A percentile compares a stretch with the other conserved stretches of the same genome.
These are phyloP conservation scores for Carposina sasakii DNA, from an alignment of 1,140 invertebrate genomes.

Conservation along the genomic window DNA sequence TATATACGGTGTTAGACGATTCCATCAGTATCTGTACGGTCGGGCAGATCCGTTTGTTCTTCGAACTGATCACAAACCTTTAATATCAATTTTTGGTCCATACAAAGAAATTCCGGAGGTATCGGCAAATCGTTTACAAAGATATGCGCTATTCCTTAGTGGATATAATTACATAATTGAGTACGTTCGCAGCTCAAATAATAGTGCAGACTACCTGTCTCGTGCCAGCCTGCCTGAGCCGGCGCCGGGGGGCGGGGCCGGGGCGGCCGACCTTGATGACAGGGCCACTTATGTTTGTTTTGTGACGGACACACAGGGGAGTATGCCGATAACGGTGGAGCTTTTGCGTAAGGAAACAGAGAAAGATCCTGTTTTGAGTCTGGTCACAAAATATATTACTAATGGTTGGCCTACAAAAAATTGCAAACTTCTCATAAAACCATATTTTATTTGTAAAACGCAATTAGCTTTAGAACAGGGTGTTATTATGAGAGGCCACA, in stretches of 20 bases:
- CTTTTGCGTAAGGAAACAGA: not conserved
- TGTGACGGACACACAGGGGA: conserved; percentile 1
- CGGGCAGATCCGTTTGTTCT: conserved; percentile 9
- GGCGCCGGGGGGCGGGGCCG: not conserved
- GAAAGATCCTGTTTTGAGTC: not conserved
- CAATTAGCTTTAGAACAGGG: conserved; percentile 1
- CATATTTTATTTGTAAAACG: conserved; percentile 4
- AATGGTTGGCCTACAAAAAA: conserved; percentile 5
- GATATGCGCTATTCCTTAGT: conserved; percentile 11
- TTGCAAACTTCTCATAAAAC: not conserved
- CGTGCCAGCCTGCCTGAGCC: not conserved
- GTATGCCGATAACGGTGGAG: not conserved
- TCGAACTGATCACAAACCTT: conserved; percentile 11
- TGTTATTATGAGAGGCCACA: conserved; percentile 4
- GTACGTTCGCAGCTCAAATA: conserved; percentile 6
- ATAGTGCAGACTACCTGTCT: not conserved
- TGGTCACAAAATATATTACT: not conserved
- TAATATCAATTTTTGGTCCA: conserved; percentile 18
- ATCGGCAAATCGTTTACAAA: conserved; percentile 1
- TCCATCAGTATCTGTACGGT: conserved; percentile 44
- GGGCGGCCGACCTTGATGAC: not conserved
- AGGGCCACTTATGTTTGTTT: conserved; percentile 1
- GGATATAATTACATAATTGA: conserved; percentile 9
- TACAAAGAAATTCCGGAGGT: conserved; percentile 9
- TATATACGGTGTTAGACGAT: conserved; percentile 48